Evolutionary conservation across 2,113 vertebrate species (phyloP).

Genomic region (Epinephelus moara): DNA sequence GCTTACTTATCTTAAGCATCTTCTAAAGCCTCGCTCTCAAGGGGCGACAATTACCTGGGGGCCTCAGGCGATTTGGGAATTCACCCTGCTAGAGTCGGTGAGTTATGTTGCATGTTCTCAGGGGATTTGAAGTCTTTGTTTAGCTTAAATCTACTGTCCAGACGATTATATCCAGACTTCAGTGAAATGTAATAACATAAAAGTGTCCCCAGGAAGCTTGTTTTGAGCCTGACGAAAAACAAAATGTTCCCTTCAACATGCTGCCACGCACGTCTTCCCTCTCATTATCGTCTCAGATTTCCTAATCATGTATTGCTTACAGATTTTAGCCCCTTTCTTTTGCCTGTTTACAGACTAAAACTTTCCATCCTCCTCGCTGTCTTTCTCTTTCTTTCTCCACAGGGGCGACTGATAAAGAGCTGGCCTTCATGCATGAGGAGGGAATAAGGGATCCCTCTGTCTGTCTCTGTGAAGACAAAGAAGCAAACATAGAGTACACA

Average conservation of each 20-base stretch:
- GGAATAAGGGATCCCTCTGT: slow-evolving; percentile 65
- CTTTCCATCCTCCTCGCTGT: not conserved
- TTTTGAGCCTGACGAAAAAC: not conserved
- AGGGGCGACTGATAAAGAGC: slow-evolving; percentile 56
- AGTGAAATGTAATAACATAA: not conserved
- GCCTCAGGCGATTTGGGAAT: slow-evolving; percentile 11
- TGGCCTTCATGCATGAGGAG: slow-evolving; percentile 66
- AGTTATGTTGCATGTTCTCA: not conserved
- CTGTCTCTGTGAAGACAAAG: slow-evolving; percentile 51
- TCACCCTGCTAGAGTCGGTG: not conserved
- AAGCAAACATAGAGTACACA: slow-evolving; percentile 44
- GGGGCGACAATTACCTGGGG: not conserved
- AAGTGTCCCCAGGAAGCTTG: not conserved
- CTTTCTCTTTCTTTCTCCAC: slow-evolving; percentile 13
- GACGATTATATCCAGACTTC: accelerated
- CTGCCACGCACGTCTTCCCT: not conserved
- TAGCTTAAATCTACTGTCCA: not conserved
- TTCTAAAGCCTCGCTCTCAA: slow-evolving; percentile 4
- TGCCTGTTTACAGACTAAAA: slow-evolving; percentile 13
- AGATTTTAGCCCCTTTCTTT: not conserved
- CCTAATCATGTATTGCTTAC: not conserved
- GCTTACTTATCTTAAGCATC: slow-evolving; percentile 24
- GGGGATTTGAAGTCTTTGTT: not conserved
- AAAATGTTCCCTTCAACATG: not conserved
- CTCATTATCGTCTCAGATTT: slow-evolving; percentile 1